These are phyloP conservation scores for Phylloscopus trochiloides DNA, from an alignment of 2,113 vertebrate species.

Conservation along the genomic window DNA sequence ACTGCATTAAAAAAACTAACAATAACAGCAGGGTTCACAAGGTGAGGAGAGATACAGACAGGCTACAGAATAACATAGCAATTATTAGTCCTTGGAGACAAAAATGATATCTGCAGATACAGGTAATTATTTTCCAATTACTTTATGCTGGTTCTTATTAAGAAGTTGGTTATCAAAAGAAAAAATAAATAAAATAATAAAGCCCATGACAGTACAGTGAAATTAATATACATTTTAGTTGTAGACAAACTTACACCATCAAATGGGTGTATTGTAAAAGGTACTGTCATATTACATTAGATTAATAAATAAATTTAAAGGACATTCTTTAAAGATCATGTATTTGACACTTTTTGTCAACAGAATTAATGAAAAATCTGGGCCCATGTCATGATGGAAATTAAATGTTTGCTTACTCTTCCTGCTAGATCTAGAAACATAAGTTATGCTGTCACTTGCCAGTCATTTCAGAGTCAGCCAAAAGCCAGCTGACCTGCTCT, in stretches of 20 bases:
- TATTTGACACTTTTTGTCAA: background rate
- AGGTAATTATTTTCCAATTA: background rate
- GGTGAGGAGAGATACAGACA: background rate
- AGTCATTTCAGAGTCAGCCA: constrained; percentile 1
- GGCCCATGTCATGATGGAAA: background rate
- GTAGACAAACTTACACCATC: background rate
- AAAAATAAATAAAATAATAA: background rate
- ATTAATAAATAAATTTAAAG: background rate
- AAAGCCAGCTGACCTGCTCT: constrained; percentile 13
- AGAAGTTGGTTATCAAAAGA: background rate
- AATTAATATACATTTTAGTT: background rate
- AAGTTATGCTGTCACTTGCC: constrained; percentile 9
- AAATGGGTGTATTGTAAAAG: background rate
- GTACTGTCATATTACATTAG: background rate
- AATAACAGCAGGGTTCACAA: background rate
- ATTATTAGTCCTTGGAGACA: background rate
- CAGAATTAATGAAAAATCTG: background rate
- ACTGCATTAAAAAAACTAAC: background rate
- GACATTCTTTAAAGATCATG: background rate
- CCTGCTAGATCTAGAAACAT: background rate
- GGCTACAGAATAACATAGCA: background rate
- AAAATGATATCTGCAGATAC: background rate
- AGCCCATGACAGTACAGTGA: background rate
- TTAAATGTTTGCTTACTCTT: background rate
- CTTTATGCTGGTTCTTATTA: background rate